Conservation (phyloP, 2,888 invertebrate genomes). For the Drosophila phalerata region DNA sequence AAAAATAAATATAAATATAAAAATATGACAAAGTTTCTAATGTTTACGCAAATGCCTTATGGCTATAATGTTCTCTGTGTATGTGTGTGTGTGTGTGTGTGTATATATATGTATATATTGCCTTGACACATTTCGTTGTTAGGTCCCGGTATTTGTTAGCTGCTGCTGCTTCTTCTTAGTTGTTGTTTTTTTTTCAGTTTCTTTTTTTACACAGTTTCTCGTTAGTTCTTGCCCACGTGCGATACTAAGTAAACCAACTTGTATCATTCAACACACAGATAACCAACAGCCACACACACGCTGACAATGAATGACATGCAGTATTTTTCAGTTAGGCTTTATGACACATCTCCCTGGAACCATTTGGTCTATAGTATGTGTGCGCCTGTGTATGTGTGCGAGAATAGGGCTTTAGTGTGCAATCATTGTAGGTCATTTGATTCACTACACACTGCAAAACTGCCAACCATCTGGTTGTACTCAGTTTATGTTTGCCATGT, state of each 20-base stretch:
- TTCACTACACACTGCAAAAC: slow-evolving; percentile 10
- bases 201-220: slow-evolving; percentile 38
- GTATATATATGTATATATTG: slow-evolving; percentile 30
- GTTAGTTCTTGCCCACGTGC: slow-evolving; percentile 61
- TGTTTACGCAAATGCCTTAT: slow-evolving; percentile 51
- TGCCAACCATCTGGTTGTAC: slow-evolving; percentile 22
- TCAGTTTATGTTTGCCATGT: slow-evolving; percentile 1
- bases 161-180: slow-evolving; percentile 31
- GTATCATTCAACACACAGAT: slow-evolving; percentile 37
- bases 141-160: slow-evolving; percentile 34
- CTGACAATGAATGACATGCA: slow-evolving; percentile 44
- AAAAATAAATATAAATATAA: slow-evolving; percentile 5
- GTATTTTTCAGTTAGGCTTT: slow-evolving; percentile 69
- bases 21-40: slow-evolving; percentile 36
- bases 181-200: slow-evolving; percentile 15
- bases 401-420: slow-evolving; percentile 38
- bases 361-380: slow-evolving; percentile 18
- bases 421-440: slow-evolving; percentile 39
- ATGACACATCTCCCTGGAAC: slow-evolving; percentile 61
- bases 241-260: slow-evolving; percentile 46
- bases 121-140: slow-evolving; percentile 70
- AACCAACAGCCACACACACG: slow-evolving; percentile 18
- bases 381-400: slow-evolving; percentile 12
- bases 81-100: slow-evolving; percentile 21
- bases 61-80: slow-evolving; percentile 7